Base-by-base conservation (phyloP, 2,797 vertebrate species). In the Cetoscarus ocellatus region DNA sequence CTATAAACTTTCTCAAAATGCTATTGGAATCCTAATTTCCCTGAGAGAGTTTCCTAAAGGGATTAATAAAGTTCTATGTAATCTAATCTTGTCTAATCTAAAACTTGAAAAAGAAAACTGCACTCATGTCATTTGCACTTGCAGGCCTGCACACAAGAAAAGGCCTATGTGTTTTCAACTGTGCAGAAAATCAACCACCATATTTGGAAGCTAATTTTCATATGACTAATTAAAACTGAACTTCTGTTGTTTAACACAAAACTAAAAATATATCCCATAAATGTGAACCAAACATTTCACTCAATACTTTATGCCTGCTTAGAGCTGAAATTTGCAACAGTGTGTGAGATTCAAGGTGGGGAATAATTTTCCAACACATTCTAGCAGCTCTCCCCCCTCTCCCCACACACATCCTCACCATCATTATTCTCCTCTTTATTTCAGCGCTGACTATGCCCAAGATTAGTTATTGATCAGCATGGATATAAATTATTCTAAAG, bases 401-500 rank as follows among this genome's bases (percentile, higher is more conserved):
- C 49, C 1, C 47, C 17, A 17, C 17, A 10, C 47, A 18, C 48
- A 17, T 10, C 9, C 10, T 10, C 18, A 27, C 82, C 84, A 73
- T 91, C 90, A 94, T 94, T 91, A 93, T 92, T 94, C 92, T 92
- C 75, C 83, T 87, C 91, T 94, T 94, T 92, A 94, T 94, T 94
- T 93, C 90, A 90, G 92, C 67, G 61, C 91, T 87, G 92, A 93
- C 92, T 91, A 91, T 86, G 90, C 73, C 86, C 83, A 70, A 94
- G 92, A 95, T 95, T 94, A 94, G 90, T 93, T 95, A 95, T 95
- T 93, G 93, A 95, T 95, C 89, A 92, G 85, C n/a, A 11, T 17
- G 83, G 82, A 89, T 91, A 93, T 94, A 93, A 95, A 94, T 94
- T 91, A 92, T 93, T 90, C 90, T 88, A 92, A 94, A 93, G 93